These are phyloP conservation scores for Rhodinocichla rosea DNA, from an alignment of 2,113 vertebrate species.

Conservation along the genomic window DNA sequence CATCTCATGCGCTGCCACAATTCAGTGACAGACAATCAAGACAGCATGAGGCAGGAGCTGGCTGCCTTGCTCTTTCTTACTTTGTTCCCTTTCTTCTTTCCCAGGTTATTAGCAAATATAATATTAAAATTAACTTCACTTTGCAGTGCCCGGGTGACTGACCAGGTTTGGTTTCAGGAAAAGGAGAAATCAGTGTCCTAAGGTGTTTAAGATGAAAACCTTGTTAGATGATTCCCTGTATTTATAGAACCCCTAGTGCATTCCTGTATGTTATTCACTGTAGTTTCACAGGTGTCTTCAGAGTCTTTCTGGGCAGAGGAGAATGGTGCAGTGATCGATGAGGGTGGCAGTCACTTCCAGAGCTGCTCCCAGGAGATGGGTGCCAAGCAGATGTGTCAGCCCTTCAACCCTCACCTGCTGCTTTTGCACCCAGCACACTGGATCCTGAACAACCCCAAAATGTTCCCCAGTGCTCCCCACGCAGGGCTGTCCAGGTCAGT, in stretches of 20 bases:
- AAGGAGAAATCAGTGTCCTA: background rate
- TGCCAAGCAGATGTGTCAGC: background rate
- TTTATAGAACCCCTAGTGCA: background rate
- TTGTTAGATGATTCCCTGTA: background rate
- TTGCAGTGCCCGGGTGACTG: background rate
- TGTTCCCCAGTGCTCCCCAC: background rate
- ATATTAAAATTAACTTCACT: background rate
- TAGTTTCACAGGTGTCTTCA: background rate
- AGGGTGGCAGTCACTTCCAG: background rate
- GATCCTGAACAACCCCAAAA: background rate
- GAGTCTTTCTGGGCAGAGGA: background rate
- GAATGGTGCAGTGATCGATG: rapidly evolving
- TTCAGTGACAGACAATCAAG: background rate
- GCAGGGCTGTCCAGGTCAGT: background rate
- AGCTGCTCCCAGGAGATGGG: background rate
- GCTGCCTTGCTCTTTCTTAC: background rate
- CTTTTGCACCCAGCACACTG: background rate
- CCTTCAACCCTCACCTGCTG: background rate
- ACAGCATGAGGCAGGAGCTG: background rate
- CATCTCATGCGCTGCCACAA: too few species aligned
- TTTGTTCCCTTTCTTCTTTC: background rate
- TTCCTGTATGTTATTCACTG: background rate
- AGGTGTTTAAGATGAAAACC: background rate
- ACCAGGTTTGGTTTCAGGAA: background rate
- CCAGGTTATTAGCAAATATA: background rate